Base-by-base conservation (phyloP, 2,113 vertebrate species). In the Oncorhynchus mykiss region DNA sequence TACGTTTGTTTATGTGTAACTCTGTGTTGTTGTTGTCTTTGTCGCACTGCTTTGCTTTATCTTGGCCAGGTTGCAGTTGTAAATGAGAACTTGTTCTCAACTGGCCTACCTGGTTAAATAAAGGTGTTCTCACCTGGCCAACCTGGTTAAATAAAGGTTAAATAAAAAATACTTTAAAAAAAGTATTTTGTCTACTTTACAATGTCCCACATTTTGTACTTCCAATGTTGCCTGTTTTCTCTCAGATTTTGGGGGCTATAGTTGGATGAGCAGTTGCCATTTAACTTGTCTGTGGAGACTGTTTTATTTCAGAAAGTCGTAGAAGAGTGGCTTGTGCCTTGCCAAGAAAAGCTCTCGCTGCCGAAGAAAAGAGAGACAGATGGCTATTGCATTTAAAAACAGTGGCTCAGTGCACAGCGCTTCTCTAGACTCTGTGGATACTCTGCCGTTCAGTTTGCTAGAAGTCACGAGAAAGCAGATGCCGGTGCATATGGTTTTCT, bases 401-500 rank as follows among this genome's bases (percentile, higher is more conserved):
- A 73, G 77, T 87, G 84, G 51, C 82, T 88, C 87, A 11, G 80
- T 60, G 74, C 39, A 45, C 51, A 0, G 16, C 72, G 78, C 64
- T 85, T 79, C 71, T 74, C 80, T 45, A 45, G 82, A 84, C 78
- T 73, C 84, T 74, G 80, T 64, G 12, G 80, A 85, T 80, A 75
- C 76, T 82, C 75, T 72, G 12, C 72, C 51, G 84, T 84, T 81
- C 73, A 51, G 84, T 84, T 81, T 82, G 80, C 80, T 67, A 72
- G 31, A 82, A 89, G 89, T 88, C 87, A 82, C 70, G 16, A 24
- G 84, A 75, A 75, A 91, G 86, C 93, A 93, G 92, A 92, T 93
- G 91, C 82, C 84, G 70, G n/a, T 86, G 71, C 91, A 93, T 93
- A 93, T 93, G 91, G 59, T 91, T 92, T 88, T 80, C 78, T 72